Conservation (phyloP, 2,113 vertebrate genomes). For the Neomonachus schauinslandi region DNA sequence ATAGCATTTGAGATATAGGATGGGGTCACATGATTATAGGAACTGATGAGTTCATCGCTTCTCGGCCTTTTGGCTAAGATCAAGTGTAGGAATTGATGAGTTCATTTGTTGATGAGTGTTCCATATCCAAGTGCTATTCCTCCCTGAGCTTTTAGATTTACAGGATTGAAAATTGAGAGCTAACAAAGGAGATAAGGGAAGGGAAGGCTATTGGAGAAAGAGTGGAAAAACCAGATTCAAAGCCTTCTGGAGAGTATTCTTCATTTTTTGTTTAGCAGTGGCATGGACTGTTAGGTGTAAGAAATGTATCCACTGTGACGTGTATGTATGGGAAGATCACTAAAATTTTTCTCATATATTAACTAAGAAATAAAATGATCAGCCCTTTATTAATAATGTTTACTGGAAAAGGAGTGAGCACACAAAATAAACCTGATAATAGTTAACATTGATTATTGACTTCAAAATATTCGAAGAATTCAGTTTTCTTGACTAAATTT, state of each 20-base stretch:
- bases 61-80: no score
- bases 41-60: background rate
- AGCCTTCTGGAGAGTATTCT: background rate
- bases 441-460: background rate
- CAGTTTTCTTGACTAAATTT: background rate
- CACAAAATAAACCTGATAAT: background rate
- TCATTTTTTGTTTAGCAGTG: background rate
- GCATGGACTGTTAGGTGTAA: background rate
- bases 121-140: background rate
- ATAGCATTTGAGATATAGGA: background rate
- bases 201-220: background rate
- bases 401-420: background rate
- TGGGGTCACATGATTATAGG: background rate
- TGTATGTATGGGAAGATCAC: background rate
- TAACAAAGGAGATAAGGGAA: background rate
- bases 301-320: background rate
- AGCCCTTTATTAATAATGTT: background rate
- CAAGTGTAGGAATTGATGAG: background rate
- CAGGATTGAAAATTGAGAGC: background rate
- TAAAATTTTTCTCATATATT: background rate
- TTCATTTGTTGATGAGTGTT: background rate
- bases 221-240: background rate
- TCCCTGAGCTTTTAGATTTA: background rate
- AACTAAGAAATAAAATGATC: background rate
- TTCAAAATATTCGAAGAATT: background rate